Evolutionary conservation across 2,113 vertebrate genomes (phyloP), one percentile per base, ranked within the genome.

Genomic region (Spilogale gracilis): DNA sequence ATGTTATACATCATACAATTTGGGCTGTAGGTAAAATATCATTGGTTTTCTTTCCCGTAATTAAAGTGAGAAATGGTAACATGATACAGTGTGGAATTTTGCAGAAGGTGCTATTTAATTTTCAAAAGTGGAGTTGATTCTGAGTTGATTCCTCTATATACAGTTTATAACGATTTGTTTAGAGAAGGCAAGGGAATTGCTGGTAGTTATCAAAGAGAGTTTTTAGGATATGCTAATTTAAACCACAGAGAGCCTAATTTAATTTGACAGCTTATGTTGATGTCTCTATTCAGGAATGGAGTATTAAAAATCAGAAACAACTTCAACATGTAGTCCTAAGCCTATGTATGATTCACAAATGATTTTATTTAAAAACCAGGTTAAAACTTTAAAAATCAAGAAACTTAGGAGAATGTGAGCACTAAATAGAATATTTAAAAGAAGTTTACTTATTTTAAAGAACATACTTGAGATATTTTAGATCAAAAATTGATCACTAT

Each of bases 291-390:
- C 23, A 73, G 23, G 91, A 85, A 21, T 85, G 43, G 60, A 5
- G 50, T 91, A 32, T 91, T 91, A 50, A 90, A 95, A 81, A 78
- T 93, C 18, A 5, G n/a, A 78, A 89, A 86, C 30, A 84, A 12
- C 52, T 65, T 89, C 2, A 92, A 48, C 69, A 43, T 76, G 30
- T 93, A 71, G n/a, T 84, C n/a, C 12, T 78, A 54, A 83, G 21
- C 18, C 17, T 93, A 21, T n/a, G 27, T 43, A 52, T 81, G 63
- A 79, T 6, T 85, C 13, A 54, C 9, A 80, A 12, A 27, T 85
- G 76, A 65, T 65, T 80, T 88, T 91, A 85, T 92, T 89, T 96
- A 91, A 92, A 92, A 87, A 38, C 95, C 50, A 79, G 14, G 48
- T 87, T 86, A 84, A 7, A 73, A 73, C 73, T 80, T 61, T 17